These are phyloP conservation scores for Pristiophorus japonicus DNA, from an alignment of 2,113 vertebrate genomes.

Conservation along the genomic window DNA sequence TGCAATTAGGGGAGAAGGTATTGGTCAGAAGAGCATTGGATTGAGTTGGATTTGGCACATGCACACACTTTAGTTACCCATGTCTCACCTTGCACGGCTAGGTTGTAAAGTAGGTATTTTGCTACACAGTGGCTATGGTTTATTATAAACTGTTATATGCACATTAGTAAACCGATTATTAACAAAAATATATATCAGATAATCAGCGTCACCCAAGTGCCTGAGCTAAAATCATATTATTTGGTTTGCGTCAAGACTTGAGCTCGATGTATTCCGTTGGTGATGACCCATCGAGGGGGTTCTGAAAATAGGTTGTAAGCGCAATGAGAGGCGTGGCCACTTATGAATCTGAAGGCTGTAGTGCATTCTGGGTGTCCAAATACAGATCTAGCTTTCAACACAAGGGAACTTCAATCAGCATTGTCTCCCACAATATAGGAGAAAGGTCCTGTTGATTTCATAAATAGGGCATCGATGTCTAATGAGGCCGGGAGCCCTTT, in stretches of 20 bases:
- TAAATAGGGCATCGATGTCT: not conserved
- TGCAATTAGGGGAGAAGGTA: not conserved
- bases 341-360: not conserved
- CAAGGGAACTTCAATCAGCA: too few relatives aligned
- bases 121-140: constrained; percentile 25
- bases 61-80: not conserved
- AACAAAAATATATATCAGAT: not conserved
- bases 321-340: not conserved
- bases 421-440: not conserved
- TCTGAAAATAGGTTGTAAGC: not conserved
- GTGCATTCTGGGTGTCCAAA: not conserved
- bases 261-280: not conserved
- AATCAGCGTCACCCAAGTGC: not conserved
- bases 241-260: not conserved
- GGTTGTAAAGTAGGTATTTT: constrained; percentile 18
- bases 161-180: constrained; percentile 21
- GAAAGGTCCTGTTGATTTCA: not conserved
- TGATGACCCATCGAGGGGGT: too few relatives aligned
- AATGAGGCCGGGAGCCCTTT: too few relatives aligned
- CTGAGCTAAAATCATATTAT: not conserved
- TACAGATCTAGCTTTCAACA: not conserved
- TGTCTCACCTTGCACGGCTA: constrained; percentile 14
- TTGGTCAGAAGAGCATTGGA: not conserved
- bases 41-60: not conserved
- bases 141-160: constrained; percentile 13